Evolutionary conservation across 92 coral and sea anemone species (phyloP).

Genomic region (Metridium senile): DNA sequence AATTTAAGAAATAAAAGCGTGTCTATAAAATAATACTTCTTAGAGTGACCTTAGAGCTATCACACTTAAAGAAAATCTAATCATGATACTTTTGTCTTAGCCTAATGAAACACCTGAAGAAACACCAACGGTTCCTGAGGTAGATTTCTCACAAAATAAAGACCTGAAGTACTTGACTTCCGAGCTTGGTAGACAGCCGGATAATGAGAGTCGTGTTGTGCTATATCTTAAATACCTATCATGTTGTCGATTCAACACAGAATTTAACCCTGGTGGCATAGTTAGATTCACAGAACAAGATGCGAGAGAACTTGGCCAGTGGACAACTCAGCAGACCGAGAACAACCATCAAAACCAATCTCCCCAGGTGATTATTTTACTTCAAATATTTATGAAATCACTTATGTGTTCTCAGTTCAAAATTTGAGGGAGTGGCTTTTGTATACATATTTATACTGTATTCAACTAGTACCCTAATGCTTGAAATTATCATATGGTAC

Average conservation of each 20-base stretch:
- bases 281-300: slow-evolving; percentile 24
- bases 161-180: slow-evolving; percentile 29
- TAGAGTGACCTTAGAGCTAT: no score
- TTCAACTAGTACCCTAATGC: no score
- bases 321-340: slow-evolving; percentile 12
- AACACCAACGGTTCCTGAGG: neutral
- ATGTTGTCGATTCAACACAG: slow-evolving; percentile 39
- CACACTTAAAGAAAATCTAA: no score
- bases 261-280: slow-evolving; percentile 14
- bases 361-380: neutral
- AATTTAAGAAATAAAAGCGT: no score
- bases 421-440: no score
- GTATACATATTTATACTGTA: no score
- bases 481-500: no score
- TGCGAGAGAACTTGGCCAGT: slow-evolving; percentile 17
- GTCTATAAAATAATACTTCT: no score
- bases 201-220: slow-evolving; percentile 16
- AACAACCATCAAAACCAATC: neutral
- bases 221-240: slow-evolving; percentile 30
- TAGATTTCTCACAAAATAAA: slow-evolving; percentile 26
- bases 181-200: slow-evolving; percentile 14
- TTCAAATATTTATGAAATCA: neutral
- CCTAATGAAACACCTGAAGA: no score
- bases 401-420: neutral
- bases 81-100: no score